These are phyloP conservation scores for Eleutherodactylus coqui DNA, from an alignment of 2,797 vertebrate genomes.

Conservation along the genomic window DNA sequence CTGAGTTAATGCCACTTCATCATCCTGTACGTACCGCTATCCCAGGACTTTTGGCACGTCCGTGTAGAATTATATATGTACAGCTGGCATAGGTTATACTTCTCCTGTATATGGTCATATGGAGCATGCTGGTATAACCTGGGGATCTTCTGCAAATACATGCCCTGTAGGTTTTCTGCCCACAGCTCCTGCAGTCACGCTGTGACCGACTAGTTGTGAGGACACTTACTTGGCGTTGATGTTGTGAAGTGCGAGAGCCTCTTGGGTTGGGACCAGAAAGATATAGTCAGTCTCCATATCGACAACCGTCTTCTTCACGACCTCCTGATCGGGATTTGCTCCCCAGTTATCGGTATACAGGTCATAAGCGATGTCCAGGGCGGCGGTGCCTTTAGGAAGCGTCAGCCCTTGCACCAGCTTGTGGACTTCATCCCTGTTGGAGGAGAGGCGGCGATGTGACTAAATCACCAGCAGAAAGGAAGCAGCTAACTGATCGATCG, in stretches of 20 bases:
- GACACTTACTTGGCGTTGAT: slow-evolving; percentile 79
- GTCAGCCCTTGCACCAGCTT: slow-evolving; percentile 78
- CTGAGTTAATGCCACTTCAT: too few species aligned
- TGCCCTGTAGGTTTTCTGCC: too few species aligned
- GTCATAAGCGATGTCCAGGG: slow-evolving; percentile 69
- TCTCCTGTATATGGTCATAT: neutral
- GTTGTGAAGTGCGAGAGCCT: slow-evolving; percentile 81
- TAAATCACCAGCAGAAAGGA: neutral
- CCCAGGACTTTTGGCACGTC: too few species aligned
- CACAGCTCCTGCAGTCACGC: too few species aligned
- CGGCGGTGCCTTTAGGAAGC: slow-evolving; percentile 73
- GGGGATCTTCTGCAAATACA: neutral
- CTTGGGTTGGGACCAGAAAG: slow-evolving; percentile 88
- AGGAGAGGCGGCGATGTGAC: neutral
- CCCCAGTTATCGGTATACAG: slow-evolving; percentile 82
- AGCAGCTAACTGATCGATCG: too few species aligned
- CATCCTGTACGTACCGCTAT: neutral
- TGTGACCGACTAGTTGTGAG: too few species aligned
- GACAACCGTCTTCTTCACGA: slow-evolving; percentile 84
- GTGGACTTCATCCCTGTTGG: slow-evolving; percentile 77
- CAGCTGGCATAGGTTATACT: neutral
- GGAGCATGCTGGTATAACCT: neutral
- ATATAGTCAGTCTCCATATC: slow-evolving; percentile 83
- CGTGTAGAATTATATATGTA: neutral
- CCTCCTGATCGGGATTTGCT: slow-evolving; percentile 69